These are phyloP conservation scores for Synanceia verrucosa DNA, from an alignment of 2,797 vertebrate genomes.

Conservation along the genomic window DNA sequence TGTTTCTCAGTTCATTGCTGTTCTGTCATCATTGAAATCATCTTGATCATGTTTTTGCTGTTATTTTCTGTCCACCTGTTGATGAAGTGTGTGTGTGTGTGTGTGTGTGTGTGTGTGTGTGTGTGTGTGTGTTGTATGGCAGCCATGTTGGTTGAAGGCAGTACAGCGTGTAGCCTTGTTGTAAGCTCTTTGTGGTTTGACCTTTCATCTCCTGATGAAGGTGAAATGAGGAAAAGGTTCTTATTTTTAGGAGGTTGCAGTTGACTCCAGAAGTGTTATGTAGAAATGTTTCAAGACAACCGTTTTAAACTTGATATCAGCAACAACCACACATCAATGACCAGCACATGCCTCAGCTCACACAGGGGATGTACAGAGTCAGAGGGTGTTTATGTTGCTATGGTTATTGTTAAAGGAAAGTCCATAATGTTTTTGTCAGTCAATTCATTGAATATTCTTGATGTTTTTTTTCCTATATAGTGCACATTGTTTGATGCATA, in stretches of 20 bases:
- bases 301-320: conserved; percentile 74
- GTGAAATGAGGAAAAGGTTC: not conserved
- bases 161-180: not conserved
- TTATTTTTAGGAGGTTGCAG: not conserved
- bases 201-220: not conserved
- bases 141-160: conserved; percentile 13
- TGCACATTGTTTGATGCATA: conserved; percentile 12
- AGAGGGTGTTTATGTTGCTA: conserved; percentile 5
- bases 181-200: not conserved
- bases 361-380: not conserved
- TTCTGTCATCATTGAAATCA: conserved; percentile 48
- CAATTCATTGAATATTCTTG: not conserved
- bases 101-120: conserved; percentile 21
- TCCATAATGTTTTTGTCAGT: not conserved
- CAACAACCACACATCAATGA: conserved; percentile 13
- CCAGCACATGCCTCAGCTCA: conserved; percentile 11
- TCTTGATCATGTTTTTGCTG: conserved; percentile 47
- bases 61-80: conserved; percentile 40
- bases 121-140: not conserved
- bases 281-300: conserved; percentile 60
- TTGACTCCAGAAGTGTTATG: not conserved
- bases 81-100: conserved; percentile 22
- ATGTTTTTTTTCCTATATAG: conserved; percentile 19
- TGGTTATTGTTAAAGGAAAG: not conserved
- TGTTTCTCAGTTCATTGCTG: conserved; percentile 33